Evolutionary conservation across 2,888 invertebrate species (phyloP).

Genomic region (Germaria angustata): DNA sequence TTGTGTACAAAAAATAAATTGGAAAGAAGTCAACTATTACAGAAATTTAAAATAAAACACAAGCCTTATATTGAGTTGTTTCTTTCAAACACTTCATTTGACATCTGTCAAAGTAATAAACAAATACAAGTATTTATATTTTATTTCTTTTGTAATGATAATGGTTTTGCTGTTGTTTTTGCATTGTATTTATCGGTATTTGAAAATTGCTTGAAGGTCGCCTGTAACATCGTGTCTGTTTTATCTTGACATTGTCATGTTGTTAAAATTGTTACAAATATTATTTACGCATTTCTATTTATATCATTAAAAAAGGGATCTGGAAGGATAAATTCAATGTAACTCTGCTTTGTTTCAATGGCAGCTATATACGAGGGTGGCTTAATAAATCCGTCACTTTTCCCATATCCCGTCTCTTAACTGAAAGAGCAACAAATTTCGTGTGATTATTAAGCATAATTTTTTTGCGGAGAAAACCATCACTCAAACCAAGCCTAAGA

Average conservation of each 20-base stretch:
- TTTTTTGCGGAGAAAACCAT: too few species aligned
- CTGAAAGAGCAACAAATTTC: too few species aligned
- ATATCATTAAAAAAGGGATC: too few species aligned
- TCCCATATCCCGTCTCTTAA: too few species aligned
- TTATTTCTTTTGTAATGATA: background rate
- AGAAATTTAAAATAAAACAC: background rate
- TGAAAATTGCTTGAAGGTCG: conserved; percentile 54
- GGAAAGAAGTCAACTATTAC: background rate
- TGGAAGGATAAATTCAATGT: too few species aligned
- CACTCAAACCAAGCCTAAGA: too few species aligned
- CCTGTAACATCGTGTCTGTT: conserved; percentile 49
- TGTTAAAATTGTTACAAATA: conserved; percentile 25
- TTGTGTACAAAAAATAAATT: background rate
- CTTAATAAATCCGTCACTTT: too few species aligned
- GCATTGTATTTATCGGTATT: conserved; percentile 39
- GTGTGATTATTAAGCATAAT: too few species aligned
- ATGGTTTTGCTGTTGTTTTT: background rate
- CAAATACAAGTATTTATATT: conserved; percentile 24
- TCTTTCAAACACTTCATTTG: conserved; percentile 1
- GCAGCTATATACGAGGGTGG: too few species aligned
- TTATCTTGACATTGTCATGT: conserved; percentile 49
- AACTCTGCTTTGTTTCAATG: too few species aligned
- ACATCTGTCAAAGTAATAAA: conserved; percentile 52
- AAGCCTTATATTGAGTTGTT: background rate
- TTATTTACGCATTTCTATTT: too few species aligned